Conservation (phyloP, 2,113 vertebrate genomes). For the Scortum barcoo region DNA sequence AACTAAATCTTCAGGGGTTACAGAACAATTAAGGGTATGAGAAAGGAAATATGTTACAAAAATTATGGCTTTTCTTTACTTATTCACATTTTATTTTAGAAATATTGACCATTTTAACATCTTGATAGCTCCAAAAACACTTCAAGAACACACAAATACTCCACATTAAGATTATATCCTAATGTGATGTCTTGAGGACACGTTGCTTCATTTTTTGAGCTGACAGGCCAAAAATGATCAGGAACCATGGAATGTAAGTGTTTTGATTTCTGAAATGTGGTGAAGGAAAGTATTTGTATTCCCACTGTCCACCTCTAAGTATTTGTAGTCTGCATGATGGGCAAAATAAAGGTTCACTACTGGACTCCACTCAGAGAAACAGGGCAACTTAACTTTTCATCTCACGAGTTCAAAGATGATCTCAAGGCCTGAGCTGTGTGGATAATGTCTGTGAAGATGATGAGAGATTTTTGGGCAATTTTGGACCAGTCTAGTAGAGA, state of each 20-base stretch:
- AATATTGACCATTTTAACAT: neutral
- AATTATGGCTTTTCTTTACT: neutral
- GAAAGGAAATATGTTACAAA: neutral
- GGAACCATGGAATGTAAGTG: neutral
- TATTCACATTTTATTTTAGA: neutral
- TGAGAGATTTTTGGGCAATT: conserved; percentile 30
- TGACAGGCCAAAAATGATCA: neutral
- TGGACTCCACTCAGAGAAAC: neutral
- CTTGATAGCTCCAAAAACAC: neutral
- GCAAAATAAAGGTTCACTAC: neutral
- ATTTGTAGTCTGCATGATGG: neutral
- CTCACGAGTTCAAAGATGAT: conserved; percentile 13
- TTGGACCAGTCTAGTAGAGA: conserved; percentile 29
- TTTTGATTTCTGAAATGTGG: neutral
- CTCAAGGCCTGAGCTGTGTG: neutral
- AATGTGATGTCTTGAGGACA: neutral
- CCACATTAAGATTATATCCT: neutral
- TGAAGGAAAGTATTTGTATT: neutral
- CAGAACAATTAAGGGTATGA: neutral
- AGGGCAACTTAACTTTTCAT: neutral
- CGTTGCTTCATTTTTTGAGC: too few relatives aligned
- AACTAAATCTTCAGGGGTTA: neutral
- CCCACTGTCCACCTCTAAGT: neutral
- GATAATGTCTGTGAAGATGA: conserved; percentile 15
- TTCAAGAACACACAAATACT: neutral